phyloP scores from a whole-genome alignment of 2,888 invertebrate species.

The Icerya purchasi region DNA sequence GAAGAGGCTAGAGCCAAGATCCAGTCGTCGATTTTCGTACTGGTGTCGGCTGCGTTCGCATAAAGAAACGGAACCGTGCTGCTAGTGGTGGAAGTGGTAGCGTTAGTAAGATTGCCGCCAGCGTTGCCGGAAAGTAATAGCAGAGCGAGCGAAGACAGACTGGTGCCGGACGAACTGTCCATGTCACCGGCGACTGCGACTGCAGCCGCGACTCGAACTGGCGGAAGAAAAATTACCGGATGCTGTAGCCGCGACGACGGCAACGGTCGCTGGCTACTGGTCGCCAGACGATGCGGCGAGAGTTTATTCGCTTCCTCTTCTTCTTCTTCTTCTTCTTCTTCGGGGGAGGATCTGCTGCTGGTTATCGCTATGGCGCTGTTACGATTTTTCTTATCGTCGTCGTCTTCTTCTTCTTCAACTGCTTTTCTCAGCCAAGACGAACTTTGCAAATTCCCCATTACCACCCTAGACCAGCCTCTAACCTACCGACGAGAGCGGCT shows the following conservation, averaged over 20 bases:
- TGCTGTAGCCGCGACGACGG: background rate
- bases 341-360: no score
- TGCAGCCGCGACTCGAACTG: background rate
- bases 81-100: no score
- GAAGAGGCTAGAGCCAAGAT: no score
- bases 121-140: no score
- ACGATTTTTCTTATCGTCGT: background rate
- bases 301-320: background rate
- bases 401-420: background rate
- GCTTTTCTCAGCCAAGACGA: background rate
- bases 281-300: constrained; percentile 6
- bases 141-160: constrained; percentile 12
- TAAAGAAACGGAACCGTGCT: no score
- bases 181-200: no score
- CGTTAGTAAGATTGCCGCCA: no score
- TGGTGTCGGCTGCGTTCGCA: no score
- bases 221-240: background rate
- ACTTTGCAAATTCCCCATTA: background rate
- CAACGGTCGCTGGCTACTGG: background rate
- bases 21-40: no score
- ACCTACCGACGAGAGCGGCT: background rate
- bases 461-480: background rate
- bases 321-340: no score
- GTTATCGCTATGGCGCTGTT: background rate
- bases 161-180: no score